These are phyloP conservation scores for Pseudomyrmex concolor DNA, from an alignment of 1,140 invertebrate genomes.

Conservation along the genomic window DNA sequence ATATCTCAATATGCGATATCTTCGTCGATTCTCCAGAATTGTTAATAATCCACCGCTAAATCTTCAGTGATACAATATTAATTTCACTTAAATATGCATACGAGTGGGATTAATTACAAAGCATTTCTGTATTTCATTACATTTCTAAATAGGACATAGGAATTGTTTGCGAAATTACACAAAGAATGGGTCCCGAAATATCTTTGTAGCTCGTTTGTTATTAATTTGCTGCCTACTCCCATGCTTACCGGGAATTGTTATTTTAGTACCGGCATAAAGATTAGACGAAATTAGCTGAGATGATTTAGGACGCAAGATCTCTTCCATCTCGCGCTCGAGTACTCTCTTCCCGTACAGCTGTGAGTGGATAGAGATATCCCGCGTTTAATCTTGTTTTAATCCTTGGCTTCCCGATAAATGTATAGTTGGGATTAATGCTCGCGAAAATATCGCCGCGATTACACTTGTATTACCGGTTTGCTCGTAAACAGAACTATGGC, in stretches of 20 bases:
- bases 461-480: slow-evolving; percentile 36
- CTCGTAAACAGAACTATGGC: slow-evolving; percentile 47
- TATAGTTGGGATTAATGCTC: slow-evolving; percentile 55
- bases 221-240: slow-evolving; percentile 61
- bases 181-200: neutral
- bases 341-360: slow-evolving; percentile 31
- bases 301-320: slow-evolving; percentile 74
- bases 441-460: slow-evolving; percentile 58
- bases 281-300: slow-evolving; percentile 75
- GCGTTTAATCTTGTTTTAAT: slow-evolving; percentile 64
- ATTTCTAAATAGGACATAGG: neutral
- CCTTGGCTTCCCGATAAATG: slow-evolving; percentile 61
- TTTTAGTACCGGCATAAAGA: slow-evolving; percentile 77
- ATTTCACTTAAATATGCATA: neutral
- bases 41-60: neutral
- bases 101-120: neutral
- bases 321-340: slow-evolving; percentile 50
- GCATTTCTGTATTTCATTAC: neutral
- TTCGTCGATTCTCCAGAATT: neutral
- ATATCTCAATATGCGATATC: neutral
- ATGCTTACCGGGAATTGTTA: slow-evolving; percentile 72
- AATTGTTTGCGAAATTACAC: neutral
- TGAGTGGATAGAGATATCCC: slow-evolving; percentile 59
- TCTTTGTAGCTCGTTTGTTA: slow-evolving; percentile 40
- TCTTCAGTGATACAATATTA: neutral